Conservation (phyloP, 37 sponge, comb jelly and placozoan species). For the Spongilla lacustris region DNA sequence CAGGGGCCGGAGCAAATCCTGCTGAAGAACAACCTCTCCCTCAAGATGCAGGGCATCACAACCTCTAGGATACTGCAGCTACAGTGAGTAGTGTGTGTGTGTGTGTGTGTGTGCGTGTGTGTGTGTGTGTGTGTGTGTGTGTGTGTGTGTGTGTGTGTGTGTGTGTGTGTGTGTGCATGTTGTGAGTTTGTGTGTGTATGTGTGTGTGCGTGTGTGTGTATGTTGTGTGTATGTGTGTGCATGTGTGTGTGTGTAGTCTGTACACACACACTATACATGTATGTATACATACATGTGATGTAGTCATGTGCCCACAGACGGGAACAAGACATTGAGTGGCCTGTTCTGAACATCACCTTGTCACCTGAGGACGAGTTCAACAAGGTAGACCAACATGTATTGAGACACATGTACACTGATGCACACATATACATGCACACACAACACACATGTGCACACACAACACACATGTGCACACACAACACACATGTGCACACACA, state of each 20-base stretch:
- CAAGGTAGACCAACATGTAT: neutral
- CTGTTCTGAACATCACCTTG: neutral
- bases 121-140: slow-evolving; percentile 11
- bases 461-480: slow-evolving; percentile 29
- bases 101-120: neutral
- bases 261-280: no score
- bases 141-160: neutral
- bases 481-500: neutral
- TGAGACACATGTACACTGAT: neutral
- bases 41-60: slow-evolving; percentile 67
- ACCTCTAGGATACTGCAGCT: slow-evolving; percentile 74
- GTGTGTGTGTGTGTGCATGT: neutral
- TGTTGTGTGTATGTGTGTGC: neutral
- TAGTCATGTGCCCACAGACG: neutral
- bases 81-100: slow-evolving; percentile 8
- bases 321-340: neutral
- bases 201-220: neutral
- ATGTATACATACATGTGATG: no score
- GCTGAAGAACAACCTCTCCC: slow-evolving; percentile 44
- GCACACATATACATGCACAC: neutral
- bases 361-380: slow-evolving; percentile 9
- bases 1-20: slow-evolving; percentile 58
- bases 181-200: neutral
- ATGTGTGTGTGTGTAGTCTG: neutral
- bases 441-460: neutral